Conservation (phyloP, 2,113 vertebrate genomes). For the Alligator mississippiensis region DNA sequence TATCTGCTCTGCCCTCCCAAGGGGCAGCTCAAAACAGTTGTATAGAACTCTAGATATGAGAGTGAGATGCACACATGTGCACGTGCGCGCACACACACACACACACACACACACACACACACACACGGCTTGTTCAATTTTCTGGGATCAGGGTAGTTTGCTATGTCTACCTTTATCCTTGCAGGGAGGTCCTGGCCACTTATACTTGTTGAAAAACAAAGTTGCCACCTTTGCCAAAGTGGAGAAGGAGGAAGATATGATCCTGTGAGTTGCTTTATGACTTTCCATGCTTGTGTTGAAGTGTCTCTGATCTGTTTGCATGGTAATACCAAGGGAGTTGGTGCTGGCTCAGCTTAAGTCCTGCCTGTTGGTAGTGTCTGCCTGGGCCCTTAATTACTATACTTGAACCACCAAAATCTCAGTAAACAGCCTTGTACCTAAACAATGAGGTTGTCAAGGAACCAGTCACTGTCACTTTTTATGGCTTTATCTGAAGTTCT, state of each 20-base stretch:
- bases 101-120: accelerated
- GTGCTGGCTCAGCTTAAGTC: background rate
- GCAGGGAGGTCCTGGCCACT: slow-evolving; percentile 94
- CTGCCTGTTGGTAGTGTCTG: background rate
- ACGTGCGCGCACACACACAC: too few species aligned
- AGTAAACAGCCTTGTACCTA: too few species aligned
- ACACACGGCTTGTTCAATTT: background rate
- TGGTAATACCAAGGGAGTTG: background rate
- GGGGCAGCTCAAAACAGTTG: background rate
- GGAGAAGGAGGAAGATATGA: slow-evolving; percentile 98
- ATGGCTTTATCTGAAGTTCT: too few species aligned
- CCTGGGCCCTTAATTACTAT: background rate
- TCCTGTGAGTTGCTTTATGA: slow-evolving; percentile 85
- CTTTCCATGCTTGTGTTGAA: accelerated
- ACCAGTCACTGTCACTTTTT: too few species aligned
- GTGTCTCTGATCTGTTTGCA: background rate
- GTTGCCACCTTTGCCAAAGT: slow-evolving; percentile 98
- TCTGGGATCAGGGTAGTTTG: background rate
- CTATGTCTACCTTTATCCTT: background rate
- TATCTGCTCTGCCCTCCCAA: background rate
- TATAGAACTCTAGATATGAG: background rate
- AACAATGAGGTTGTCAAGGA: too few species aligned
- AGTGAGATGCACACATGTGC: background rate
- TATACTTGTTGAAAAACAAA: slow-evolving; percentile 97
- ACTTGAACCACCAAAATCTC: background rate